Evolutionary conservation across 2,888 invertebrate genomes (phyloP).

Genomic region (Macaria liturata): DNA sequence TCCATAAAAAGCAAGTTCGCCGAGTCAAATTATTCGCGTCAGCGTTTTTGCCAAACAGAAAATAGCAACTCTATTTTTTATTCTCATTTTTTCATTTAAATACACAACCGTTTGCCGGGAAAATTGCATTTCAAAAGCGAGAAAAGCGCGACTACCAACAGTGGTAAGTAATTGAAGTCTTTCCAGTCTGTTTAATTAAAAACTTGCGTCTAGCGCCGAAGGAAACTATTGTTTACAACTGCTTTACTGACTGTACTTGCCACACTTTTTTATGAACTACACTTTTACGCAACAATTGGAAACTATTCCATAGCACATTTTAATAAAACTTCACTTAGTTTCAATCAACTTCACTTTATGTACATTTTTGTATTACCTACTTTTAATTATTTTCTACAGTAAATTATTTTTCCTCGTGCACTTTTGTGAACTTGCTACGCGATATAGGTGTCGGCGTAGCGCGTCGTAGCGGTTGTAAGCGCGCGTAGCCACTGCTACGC

Average conservation of each 20-base stretch:
- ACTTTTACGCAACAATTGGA: too few species aligned
- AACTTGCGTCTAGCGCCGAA: slow-evolving; percentile 11
- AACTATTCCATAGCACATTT: too few species aligned
- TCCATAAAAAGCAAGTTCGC: not conserved
- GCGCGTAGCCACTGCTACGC: slow-evolving; percentile 73
- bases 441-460: slow-evolving; percentile 39
- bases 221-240: slow-evolving; percentile 7
- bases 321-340: too few species aligned
- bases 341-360: too few species aligned
- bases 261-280: not conserved
- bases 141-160: slow-evolving; percentile 16
- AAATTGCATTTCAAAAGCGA: slow-evolving; percentile 29
- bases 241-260: not conserved
- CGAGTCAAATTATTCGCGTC: not conserved
- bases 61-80: not conserved
- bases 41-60: slow-evolving; percentile 13
- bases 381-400: too few species aligned
- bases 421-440: slow-evolving; percentile 6
- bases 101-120: slow-evolving; percentile 24
- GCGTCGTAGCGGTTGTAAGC: slow-evolving; percentile 55
- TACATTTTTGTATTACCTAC: too few species aligned
- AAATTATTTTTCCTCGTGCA: too few species aligned
- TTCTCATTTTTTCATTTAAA: slow-evolving; percentile 37
- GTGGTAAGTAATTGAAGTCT: slow-evolving; percentile 16
- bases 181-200: slow-evolving; percentile 27